Conservation (phyloP, 2,888 invertebrate genomes). For the Watsonalla cultraria region DNA sequence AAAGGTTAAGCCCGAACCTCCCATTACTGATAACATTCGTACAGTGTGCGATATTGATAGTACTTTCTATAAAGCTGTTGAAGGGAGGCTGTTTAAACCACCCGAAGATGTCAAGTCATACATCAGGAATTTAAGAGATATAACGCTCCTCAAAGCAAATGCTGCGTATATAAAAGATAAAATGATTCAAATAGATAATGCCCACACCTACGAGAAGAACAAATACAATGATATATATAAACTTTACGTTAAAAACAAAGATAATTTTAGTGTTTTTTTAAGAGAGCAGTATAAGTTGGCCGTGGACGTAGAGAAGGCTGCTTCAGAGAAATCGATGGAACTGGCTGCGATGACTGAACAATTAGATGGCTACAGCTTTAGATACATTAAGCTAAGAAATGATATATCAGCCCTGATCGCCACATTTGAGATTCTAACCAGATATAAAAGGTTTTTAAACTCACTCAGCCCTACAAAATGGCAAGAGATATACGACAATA, state of each 20-base stretch:
- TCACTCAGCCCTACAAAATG: conserved; percentile 23
- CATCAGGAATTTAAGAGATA: conserved; percentile 29
- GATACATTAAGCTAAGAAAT: conserved; percentile 27
- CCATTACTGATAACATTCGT: conserved; percentile 24
- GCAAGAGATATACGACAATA: conserved; percentile 14
- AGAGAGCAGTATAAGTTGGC: conserved; percentile 24
- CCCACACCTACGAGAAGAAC: conserved; percentile 14
- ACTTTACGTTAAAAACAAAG: conserved; percentile 13
- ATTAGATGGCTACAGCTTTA: conserved; percentile 22
- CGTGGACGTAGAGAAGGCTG: conserved; percentile 16
- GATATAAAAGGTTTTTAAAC: conserved; percentile 29
- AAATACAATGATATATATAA: conserved; percentile 16
- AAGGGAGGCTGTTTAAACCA: conserved; percentile 34
- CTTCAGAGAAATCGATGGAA: conserved; percentile 14
- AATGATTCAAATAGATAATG: conserved; percentile 24
- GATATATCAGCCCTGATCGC: conserved; percentile 17
- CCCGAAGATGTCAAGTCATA: conserved; percentile 30
- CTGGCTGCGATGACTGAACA: conserved; percentile 17
- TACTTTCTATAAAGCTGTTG: conserved; percentile 32
- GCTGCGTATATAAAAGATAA: conserved; percentile 30
- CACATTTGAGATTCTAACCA: conserved; percentile 23
- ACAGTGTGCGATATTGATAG: conserved; percentile 34
- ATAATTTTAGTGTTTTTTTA: conserved; percentile 24
- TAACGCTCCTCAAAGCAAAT: conserved; percentile 27
- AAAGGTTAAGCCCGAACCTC: conserved; percentile 19